Evolutionary conservation across 1,140 invertebrate genomes (phyloP).

Genomic region (Periplaneta americana): DNA sequence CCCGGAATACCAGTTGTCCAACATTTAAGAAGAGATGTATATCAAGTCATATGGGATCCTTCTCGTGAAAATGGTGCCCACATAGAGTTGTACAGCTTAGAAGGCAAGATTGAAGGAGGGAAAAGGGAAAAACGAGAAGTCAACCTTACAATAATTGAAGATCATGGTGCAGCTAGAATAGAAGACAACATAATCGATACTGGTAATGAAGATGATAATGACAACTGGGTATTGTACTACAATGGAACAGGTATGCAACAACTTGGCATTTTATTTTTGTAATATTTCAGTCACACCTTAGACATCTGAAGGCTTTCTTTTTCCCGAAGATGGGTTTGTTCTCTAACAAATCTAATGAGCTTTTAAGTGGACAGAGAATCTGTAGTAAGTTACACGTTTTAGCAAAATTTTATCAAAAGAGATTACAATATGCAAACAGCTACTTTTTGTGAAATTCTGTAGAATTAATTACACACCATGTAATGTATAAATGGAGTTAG

Average conservation of each 20-base stretch:
- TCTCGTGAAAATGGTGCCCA: constrained; percentile 59
- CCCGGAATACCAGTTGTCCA: constrained; percentile 61
- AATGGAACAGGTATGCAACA: constrained; percentile 59
- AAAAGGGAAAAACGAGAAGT: constrained; percentile 26
- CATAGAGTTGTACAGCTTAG: constrained; percentile 52
- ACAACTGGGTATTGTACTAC: constrained; percentile 63
- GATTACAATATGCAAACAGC: too few relatives aligned
- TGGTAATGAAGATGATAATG: constrained; percentile 38
- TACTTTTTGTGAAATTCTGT: too few relatives aligned
- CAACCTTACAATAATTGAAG: constrained; percentile 25
- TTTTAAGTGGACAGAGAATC: too few relatives aligned
- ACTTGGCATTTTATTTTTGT: neutral
- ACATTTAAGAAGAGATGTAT: constrained; percentile 54
- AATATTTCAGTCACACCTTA: neutral
- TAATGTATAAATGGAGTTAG: too few relatives aligned
- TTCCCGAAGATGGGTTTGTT: too few relatives aligned
- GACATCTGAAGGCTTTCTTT: too few relatives aligned
- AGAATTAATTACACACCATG: too few relatives aligned
- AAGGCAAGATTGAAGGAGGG: constrained; percentile 37
- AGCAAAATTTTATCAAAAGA: too few relatives aligned
- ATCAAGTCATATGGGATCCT: constrained; percentile 66
- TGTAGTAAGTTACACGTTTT: too few relatives aligned
- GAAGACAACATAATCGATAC: constrained; percentile 30
- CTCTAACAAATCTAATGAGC: too few relatives aligned
- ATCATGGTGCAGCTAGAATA: constrained; percentile 6